These are phyloP conservation scores for Drosophila carrolli DNA, from an alignment of 1,140 invertebrate genomes.

Conservation along the genomic window DNA sequence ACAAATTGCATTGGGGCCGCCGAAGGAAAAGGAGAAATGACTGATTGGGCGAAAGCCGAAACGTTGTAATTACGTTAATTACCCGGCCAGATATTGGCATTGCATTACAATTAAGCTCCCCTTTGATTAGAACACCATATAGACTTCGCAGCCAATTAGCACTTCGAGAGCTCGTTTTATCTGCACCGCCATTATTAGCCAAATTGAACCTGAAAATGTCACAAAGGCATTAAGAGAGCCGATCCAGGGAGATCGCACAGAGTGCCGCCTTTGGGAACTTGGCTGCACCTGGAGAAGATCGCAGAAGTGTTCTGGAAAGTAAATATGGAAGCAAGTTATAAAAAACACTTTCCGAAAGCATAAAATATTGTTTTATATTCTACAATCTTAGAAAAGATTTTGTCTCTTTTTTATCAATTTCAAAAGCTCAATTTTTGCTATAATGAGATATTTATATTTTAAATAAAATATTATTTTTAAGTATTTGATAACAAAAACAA, in stretches of 20 bases:
- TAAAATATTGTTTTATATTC: too few relatives aligned
- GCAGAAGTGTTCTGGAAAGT: slow-evolving; percentile 2
- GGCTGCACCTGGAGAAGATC: slow-evolving; percentile 17
- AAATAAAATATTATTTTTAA: too few relatives aligned
- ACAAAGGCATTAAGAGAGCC: slow-evolving; percentile 61
- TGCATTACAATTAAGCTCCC: slow-evolving; percentile 9
- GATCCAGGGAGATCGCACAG: slow-evolving; percentile 33
- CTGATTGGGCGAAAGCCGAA: slow-evolving; percentile 7
- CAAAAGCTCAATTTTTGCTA: too few relatives aligned
- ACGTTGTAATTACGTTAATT: slow-evolving; percentile 49
- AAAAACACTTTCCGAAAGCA: too few relatives aligned
- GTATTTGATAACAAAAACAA: too few relatives aligned
- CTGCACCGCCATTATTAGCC: slow-evolving; percentile 60
- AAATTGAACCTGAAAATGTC: slow-evolving; percentile 71
- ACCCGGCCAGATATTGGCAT: slow-evolving; percentile 7
- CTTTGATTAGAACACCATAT: slow-evolving; percentile 30
- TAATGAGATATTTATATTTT: too few relatives aligned
- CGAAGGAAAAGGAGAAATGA: slow-evolving; percentile 2
- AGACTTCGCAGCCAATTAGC: slow-evolving; percentile 20
- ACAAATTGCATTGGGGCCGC: slow-evolving; percentile 3
- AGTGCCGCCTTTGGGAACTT: slow-evolving; percentile 6
- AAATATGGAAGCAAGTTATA: too few relatives aligned
- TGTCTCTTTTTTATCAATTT: too few relatives aligned
- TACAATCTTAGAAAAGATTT: too few relatives aligned
- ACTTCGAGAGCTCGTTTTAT: slow-evolving; percentile 45